A percentile compares a stretch with the other conserved stretches of the same genome.
Evolutionary conservation across 1,140 invertebrate species (phyloP).

Genomic region (Ctenoplectra terminalis): DNA sequence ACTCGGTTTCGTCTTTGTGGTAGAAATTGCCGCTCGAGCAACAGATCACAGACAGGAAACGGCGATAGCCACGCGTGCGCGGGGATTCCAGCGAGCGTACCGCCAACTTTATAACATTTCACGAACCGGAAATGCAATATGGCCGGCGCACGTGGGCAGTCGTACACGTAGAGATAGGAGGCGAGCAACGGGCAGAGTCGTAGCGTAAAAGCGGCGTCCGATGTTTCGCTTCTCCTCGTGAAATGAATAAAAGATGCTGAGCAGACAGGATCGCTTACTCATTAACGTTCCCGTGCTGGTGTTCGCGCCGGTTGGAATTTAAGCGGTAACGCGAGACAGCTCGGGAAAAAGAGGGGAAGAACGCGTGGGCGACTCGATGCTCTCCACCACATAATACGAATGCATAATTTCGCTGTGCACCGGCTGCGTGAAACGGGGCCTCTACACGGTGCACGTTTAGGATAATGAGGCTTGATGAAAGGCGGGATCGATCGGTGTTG

Average conservation of each 20-base stretch:
- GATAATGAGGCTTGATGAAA: conserved; percentile 16
- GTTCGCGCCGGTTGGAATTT: conserved; percentile 44
- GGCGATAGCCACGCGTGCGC: conserved; percentile 61
- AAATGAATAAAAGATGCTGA: conserved; percentile 75
- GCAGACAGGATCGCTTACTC: conserved; percentile 62
- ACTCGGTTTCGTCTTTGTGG: neutral
- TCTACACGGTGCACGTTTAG: neutral
- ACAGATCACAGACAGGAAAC: conserved; percentile 73
- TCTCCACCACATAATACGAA: conserved; percentile 37
- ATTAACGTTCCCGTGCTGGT: conserved; percentile 62
- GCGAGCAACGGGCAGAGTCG: neutral
- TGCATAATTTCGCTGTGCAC: conserved; percentile 31
- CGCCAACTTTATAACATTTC: conserved; percentile 67
- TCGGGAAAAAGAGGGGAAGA: neutral
- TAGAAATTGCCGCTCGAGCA: conserved; percentile 8
- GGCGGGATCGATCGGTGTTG: neutral
- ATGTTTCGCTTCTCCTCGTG: conserved; percentile 66
- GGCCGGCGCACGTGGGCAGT: conserved; percentile 62
- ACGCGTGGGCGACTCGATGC: conserved; percentile 48
- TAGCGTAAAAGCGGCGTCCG: conserved; percentile 61
- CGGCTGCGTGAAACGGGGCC: neutral
- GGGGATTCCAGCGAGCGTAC: conserved; percentile 46
- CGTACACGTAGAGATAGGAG: conserved; percentile 32
- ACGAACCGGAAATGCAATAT: conserved; percentile 73
- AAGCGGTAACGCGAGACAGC: conserved; percentile 48